These are phyloP conservation scores for Pardalotus punctatus DNA, from an alignment of 2,113 vertebrate genomes.

Conservation along the genomic window DNA sequence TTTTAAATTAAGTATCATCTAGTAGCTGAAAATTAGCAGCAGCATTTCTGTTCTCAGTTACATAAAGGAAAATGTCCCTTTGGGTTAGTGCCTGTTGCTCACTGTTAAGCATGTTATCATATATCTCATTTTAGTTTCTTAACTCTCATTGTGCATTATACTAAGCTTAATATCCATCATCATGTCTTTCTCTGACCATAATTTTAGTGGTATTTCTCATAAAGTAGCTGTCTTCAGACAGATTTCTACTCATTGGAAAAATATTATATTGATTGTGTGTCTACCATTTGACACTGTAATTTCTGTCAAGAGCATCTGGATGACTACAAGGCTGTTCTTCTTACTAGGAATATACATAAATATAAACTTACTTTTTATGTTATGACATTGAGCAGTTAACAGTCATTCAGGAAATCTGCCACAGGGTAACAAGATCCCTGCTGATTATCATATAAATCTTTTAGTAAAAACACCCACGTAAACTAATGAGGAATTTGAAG, in stretches of 20 bases:
- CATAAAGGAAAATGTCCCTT: neutral
- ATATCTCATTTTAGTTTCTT: neutral
- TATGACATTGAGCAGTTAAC: neutral
- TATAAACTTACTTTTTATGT: neutral
- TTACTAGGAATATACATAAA: neutral
- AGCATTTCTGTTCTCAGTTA: neutral
- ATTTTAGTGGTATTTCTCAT: neutral
- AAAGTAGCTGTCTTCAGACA: neutral
- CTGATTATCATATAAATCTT: neutral
- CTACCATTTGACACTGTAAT: neutral
- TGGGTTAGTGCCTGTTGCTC: neutral
- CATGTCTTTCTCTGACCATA: neutral
- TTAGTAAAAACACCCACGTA: neutral
- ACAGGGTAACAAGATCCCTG: neutral
- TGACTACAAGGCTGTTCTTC: neutral
- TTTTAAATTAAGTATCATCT: neutral
- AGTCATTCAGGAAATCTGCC: neutral
- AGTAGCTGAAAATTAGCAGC: neutral
- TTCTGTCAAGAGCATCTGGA: neutral
- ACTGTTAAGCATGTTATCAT: neutral
- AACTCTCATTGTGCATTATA: neutral
- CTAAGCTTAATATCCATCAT: neutral
- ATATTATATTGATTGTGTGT: neutral
- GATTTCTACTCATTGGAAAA: neutral
- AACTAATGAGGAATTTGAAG: neutral